Evolutionary conservation across 2,888 invertebrate species (phyloP), one percentile per base, ranked within the genome.

Genomic region (Cotesia congregata): DNA sequence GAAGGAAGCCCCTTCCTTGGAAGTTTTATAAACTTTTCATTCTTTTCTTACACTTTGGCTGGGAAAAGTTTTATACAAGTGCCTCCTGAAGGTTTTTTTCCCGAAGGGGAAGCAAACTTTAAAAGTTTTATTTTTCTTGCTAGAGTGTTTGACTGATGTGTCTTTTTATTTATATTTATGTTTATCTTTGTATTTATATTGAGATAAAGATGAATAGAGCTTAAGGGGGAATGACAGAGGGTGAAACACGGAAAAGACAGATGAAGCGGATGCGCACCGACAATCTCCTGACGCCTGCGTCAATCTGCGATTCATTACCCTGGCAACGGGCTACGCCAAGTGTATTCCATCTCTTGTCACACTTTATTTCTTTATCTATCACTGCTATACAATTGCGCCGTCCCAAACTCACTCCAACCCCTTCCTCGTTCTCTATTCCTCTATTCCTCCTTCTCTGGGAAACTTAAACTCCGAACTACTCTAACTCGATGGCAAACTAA

Each of bases 291-390:
- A 86, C 83, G 83, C 84, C 83, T 83, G 84, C 86, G 84, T 86
- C 86, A 84, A 84, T 86, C 85, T 83, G 84, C 85, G 84, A 86
- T 86, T 86, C 86, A 86, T 86, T 86, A 84, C 85, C 85, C 85
- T 85, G 83, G 85, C 86, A 86, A 86, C 86, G 85, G 82, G 80
- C 85, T 83, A 83, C 83, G 82, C 79, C 78, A 65, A 65, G 38
- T 65, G 78, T 50, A 50, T 74, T 67, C 77, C 60, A 67, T 74
- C 78, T 71, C 69, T 74, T 74, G 70, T 76, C 78, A 75, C 78
- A 75, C 67, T 72, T 75, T 80, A 78, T 79, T 72, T 72, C 77
- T 78, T 76, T 65, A 71, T 72, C 64, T 30, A 59, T 69, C 71
- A 9, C 50, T 50, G 12, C 67, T 41, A 68, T 68, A 68, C 67